phyloP scores from a whole-genome alignment of 2,888 invertebrate species.

The Tetranychus piercei region DNA sequence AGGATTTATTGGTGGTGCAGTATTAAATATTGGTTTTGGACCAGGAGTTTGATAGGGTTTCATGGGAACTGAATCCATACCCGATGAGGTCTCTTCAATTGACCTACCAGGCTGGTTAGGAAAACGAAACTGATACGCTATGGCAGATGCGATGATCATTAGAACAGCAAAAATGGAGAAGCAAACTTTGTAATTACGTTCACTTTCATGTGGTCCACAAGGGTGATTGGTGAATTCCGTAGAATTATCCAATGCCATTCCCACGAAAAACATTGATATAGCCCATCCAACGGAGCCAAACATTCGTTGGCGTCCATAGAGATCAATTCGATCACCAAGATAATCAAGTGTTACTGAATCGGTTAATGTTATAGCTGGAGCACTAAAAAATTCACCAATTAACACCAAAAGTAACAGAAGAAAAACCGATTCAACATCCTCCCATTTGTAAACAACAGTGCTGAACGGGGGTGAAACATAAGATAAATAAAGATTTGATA shows the following conservation, averaged over 20 bases:
- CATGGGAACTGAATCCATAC: conserved; percentile 16
- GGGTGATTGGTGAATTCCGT: conserved; percentile 69
- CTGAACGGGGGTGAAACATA: conserved; percentile 81
- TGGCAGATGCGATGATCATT: conserved; percentile 81
- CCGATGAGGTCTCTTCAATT: not conserved
- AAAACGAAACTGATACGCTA: conserved; percentile 64
- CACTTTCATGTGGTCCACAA: conserved; percentile 61
- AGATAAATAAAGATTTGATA: no score
- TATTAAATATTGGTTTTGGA: conserved; percentile 22
- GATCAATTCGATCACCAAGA: conserved; percentile 38
- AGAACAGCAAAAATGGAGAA: conserved; percentile 92
- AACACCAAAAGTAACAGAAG: conserved; percentile 76
- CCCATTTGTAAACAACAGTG: conserved; percentile 65
- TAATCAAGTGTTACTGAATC: conserved; percentile 61
- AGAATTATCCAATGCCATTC: conserved; percentile 79
- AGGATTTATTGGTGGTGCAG: conserved; percentile 22
- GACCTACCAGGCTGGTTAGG: conserved; percentile 29
- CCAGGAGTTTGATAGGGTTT: conserved; percentile 18
- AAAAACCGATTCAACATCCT: conserved; percentile 86
- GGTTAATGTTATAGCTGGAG: conserved; percentile 79
- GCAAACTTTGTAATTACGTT: conserved; percentile 95
- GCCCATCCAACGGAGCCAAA: conserved; percentile 97
- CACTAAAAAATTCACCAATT: conserved; percentile 92
- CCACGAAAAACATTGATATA: conserved; percentile 93
- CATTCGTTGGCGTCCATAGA: conserved; percentile 91